Evolutionary conservation across 2,888 invertebrate species (phyloP).

Genomic region (Lacanobia wlatinum): DNA sequence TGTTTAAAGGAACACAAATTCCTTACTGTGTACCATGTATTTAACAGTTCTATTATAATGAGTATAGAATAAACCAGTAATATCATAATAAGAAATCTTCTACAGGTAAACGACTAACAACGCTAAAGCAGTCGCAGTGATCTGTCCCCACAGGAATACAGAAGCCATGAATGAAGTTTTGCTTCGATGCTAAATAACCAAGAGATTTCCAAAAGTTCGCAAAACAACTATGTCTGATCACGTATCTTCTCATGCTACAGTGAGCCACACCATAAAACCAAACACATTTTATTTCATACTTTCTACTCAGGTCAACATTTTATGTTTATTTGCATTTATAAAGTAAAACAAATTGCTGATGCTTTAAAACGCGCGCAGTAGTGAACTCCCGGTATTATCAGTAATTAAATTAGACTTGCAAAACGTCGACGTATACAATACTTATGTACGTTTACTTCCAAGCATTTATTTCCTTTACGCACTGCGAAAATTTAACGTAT

Average conservation of each 20-base stretch:
- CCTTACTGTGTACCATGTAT: constrained; percentile 2
- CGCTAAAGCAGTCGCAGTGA: neutral
- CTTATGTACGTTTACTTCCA: constrained; percentile 39
- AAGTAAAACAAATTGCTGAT: constrained; percentile 51
- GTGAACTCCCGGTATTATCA: constrained; percentile 61
- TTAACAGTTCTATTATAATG: neutral
- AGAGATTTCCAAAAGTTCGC: neutral
- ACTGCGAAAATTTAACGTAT: constrained; percentile 44
- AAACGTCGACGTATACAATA: constrained; percentile 46
- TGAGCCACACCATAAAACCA: neutral
- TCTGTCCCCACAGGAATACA: neutral
- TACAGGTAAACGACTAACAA: constrained; percentile 12
- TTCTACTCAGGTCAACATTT: constrained; percentile 24
- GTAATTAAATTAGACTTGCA: constrained; percentile 71
- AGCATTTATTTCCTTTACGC: constrained; percentile 49
- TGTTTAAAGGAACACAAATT: constrained; percentile 14
- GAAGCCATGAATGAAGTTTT: neutral
- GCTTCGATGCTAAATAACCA: neutral
- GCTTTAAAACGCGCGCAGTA: constrained; percentile 56
- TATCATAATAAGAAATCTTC: neutral
- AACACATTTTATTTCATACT: constrained; percentile 25
- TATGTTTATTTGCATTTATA: constrained; percentile 41
- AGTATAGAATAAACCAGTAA: neutral
- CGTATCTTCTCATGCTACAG: neutral
- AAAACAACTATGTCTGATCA: neutral